Conservation (phyloP, 2,888 invertebrate genomes). For the Andrena bucephala region DNA sequence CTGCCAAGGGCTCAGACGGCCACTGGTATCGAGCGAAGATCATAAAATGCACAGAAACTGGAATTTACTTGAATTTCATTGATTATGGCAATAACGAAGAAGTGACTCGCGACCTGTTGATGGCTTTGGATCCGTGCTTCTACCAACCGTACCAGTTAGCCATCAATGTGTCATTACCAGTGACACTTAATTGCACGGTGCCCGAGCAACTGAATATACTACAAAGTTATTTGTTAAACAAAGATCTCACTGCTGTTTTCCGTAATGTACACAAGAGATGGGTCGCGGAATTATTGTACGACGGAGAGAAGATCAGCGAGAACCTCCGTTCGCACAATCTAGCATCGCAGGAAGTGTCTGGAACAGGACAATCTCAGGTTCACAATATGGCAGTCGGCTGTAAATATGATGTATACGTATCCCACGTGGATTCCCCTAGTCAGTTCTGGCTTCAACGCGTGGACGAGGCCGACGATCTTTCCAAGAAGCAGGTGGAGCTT, state of each 20-base stretch:
- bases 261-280: conserved; percentile 86
- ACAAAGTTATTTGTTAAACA: conserved; percentile 80
- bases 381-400: conserved; percentile 73
- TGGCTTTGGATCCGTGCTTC: conserved; percentile 80
- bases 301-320: conserved; percentile 86
- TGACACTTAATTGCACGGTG: conserved; percentile 80
- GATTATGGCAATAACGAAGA: conserved; percentile 91
- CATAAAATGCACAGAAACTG: conserved; percentile 83
- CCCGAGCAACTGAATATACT: conserved; percentile 84
- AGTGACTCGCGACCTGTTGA: conserved; percentile 85
- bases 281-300: conserved; percentile 86
- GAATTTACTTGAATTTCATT: conserved; percentile 87
- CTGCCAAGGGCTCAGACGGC: conserved; percentile 87
- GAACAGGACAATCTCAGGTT: conserved; percentile 74
- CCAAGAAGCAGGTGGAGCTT: conserved; percentile 88
- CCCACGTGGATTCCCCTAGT: conserved; percentile 91
- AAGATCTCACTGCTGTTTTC: conserved; percentile 87
- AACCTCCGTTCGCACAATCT: conserved; percentile 83
- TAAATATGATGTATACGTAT: conserved; percentile 86
- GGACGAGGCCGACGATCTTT: conserved; percentile 87
- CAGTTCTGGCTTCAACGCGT: conserved; percentile 91
- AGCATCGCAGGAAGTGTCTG: conserved; percentile 27
- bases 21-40: conserved; percentile 91
- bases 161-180: conserved; percentile 77
- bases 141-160: conserved; percentile 78